These are phyloP conservation scores for Dendroctonus ponderosae DNA, from an alignment of 1,140 invertebrate genomes.

Conservation along the genomic window DNA sequence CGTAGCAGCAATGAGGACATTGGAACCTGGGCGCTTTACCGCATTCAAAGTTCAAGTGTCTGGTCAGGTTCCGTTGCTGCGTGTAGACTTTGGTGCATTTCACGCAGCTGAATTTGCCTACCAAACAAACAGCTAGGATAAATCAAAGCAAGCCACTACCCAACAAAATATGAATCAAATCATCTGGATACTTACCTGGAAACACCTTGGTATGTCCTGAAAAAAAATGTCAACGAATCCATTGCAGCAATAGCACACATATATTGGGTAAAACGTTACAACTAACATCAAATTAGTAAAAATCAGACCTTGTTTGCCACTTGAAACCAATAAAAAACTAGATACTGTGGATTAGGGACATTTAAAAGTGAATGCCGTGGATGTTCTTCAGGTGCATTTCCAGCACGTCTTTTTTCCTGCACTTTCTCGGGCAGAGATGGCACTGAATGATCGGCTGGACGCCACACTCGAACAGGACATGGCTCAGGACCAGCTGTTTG, in stretches of 20 bases:
- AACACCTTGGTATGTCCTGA: background rate
- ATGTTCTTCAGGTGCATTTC: slow-evolving; percentile 44
- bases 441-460: slow-evolving; percentile 54
- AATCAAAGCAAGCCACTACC: too few species aligned
- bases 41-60: slow-evolving; percentile 69
- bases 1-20: slow-evolving; percentile 56
- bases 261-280: background rate
- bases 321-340: background rate
- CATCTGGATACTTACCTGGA: background rate
- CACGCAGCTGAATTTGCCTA: slow-evolving; percentile 14
- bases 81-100: slow-evolving; percentile 18
- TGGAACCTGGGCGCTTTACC: slow-evolving; percentile 63
- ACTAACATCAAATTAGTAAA: background rate
- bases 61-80: slow-evolving; percentile 54
- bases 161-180: background rate
- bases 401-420: slow-evolving; percentile 46
- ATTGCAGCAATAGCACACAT: background rate
- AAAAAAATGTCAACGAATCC: background rate
- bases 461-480: slow-evolving; percentile 68
- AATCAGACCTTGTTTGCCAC: slow-evolving; percentile 1
- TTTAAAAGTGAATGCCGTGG: slow-evolving; percentile 37
- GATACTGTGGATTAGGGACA: background rate
- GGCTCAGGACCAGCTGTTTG: slow-evolving; percentile 57
- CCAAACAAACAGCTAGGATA: slow-evolving; percentile 1
- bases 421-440: slow-evolving; percentile 44